Percentiles rank a stretch among this genome's conserved stretches.
These are phyloP conservation scores for Pherbina coryleti DNA, from an alignment of 2,888 invertebrate genomes.

Conservation along the genomic window DNA sequence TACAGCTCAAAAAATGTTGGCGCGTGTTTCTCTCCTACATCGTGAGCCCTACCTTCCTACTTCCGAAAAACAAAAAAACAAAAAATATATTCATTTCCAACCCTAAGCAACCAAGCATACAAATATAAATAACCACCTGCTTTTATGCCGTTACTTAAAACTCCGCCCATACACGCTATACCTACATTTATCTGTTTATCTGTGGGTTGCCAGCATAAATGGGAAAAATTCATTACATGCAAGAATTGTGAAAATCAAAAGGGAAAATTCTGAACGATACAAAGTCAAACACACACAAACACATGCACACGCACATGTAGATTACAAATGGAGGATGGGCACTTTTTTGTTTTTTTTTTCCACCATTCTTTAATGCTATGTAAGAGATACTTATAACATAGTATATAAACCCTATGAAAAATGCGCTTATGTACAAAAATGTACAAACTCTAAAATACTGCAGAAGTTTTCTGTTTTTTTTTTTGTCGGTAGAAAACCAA, in stretches of 20 bases:
- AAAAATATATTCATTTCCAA: neutral
- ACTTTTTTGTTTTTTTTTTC: neutral
- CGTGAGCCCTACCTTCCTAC: no score
- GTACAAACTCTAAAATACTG: no score
- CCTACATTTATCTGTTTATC: constrained; percentile 28
- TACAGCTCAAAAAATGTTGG: no score
- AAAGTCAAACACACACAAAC: neutral
- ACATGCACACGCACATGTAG: neutral
- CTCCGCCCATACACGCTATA: constrained; percentile 24
- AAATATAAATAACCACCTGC: no score
- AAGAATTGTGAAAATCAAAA: constrained; percentile 45
- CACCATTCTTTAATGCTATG: neutral
- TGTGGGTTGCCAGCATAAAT: constrained; percentile 35
- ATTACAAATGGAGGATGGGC: neutral
- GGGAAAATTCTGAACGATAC: neutral
- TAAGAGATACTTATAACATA: neutral
- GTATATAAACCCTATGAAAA: neutral
- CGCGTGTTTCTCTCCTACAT: no score
- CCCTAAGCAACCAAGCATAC: neutral
- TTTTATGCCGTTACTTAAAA: constrained; percentile 34
- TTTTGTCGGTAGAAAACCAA: neutral
- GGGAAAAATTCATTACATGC: constrained; percentile 44
- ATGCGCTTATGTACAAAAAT: no score
- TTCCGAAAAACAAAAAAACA: no score
- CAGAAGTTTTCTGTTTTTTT: neutral